These are phyloP conservation scores for Acrossocheilus wenchowensis DNA, from an alignment of 2,797 vertebrate genomes.

Conservation along the genomic window DNA sequence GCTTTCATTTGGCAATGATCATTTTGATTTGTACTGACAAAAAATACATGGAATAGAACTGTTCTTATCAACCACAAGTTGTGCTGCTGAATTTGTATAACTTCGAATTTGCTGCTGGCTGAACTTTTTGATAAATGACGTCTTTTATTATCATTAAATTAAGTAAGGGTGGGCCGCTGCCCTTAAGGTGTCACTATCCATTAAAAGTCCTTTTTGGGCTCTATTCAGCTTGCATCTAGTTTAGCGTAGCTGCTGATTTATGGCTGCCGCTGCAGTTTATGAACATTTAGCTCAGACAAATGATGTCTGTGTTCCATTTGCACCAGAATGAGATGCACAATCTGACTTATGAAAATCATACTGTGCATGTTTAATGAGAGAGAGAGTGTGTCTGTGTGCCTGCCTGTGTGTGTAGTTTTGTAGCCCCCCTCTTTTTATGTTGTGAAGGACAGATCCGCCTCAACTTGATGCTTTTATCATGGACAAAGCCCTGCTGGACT, in stretches of 20 bases:
- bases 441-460: conserved; percentile 88
- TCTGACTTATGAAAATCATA: conserved; percentile 49
- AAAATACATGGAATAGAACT: neutral
- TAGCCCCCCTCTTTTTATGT: conserved; percentile 63
- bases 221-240: conserved; percentile 43
- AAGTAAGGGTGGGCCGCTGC: conserved; percentile 32
- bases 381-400: conserved; percentile 1
- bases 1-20: neutral
- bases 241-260: conserved; percentile 52
- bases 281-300: conserved; percentile 55
- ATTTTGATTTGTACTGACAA: neutral
- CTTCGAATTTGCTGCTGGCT: neutral
- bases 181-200: conserved; percentile 28
- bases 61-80: neutral
- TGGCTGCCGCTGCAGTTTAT: conserved; percentile 38
- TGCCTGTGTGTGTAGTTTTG: conserved; percentile 42
- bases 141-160: conserved; percentile 38
- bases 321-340: conserved; percentile 33
- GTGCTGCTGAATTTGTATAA: neutral
- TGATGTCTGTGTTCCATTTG: conserved; percentile 56
- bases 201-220: conserved; percentile 44
- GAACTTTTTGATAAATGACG: conserved; percentile 13
- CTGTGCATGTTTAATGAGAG: conserved; percentile 54
- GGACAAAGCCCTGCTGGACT: conserved; percentile 92
- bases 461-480: conserved; percentile 93